Evolutionary conservation across 2,888 invertebrate species (phyloP).

Genomic region (Arrhopalites spinosus): DNA sequence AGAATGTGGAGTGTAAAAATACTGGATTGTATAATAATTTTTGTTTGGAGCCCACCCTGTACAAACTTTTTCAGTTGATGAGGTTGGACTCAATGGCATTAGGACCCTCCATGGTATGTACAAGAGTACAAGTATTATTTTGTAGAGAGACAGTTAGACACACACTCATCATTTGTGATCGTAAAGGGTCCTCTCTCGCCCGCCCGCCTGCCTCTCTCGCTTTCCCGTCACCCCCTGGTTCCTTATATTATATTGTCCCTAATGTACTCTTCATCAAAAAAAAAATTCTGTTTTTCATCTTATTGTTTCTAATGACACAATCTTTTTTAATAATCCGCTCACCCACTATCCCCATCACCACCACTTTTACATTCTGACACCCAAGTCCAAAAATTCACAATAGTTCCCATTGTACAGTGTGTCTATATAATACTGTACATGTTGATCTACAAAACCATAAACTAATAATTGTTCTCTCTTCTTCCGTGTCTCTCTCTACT

Average conservation of each 20-base stretch:
- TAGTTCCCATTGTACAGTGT: background rate
- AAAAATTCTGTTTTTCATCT: constrained; percentile 18
- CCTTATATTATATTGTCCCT: constrained; percentile 24
- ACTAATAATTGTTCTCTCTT: background rate
- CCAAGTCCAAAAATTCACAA: background rate
- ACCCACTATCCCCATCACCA: background rate
- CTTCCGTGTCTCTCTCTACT: background rate
- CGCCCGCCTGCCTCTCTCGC: background rate
- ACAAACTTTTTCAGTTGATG: no score
- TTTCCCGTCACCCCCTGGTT: constrained; percentile 23
- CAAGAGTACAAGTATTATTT: no score
- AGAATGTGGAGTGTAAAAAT: no score
- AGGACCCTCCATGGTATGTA: no score
- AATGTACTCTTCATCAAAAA: constrained; percentile 32
- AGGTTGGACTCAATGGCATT: no score
- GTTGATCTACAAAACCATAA: no score
- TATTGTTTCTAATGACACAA: constrained; percentile 35
- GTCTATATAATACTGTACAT: background rate
- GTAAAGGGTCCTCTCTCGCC: constrained; percentile 2
- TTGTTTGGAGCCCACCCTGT: no score
- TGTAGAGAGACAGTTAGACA: no score
- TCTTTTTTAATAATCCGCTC: constrained; percentile 24
- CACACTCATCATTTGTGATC: no score
- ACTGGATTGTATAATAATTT: no score
- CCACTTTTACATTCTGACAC: background rate